Evolutionary conservation across 2,888 invertebrate genomes (phyloP).

Genomic region (Melanostoma scalare): DNA sequence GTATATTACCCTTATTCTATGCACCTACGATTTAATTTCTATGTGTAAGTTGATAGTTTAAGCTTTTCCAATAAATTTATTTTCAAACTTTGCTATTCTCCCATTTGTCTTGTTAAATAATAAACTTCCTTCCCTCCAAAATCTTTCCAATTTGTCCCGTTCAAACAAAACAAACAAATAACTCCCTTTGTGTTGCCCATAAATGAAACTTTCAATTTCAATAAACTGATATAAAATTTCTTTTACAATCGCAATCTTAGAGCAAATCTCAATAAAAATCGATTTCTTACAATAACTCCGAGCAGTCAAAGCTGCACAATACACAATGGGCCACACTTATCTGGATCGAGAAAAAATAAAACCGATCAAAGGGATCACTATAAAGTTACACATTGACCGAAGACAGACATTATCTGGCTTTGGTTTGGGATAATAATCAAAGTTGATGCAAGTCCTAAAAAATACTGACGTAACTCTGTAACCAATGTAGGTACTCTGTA

Average conservation of each 20-base stretch:
- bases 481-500: conserved; percentile 3
- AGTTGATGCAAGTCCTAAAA: conserved; percentile 54
- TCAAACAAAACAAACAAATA: too few species aligned
- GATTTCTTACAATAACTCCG: conserved; percentile 9
- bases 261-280: conserved; percentile 14
- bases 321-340: conserved; percentile 23
- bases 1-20: too few species aligned
- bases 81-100: too few species aligned
- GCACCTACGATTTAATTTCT: too few species aligned
- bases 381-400: conserved; percentile 23
- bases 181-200: neutral
- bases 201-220: neutral
- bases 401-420: conserved; percentile 14
- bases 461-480: conserved; percentile 41
- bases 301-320: conserved; percentile 7
- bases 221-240: conserved; percentile 22
- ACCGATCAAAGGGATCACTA: conserved; percentile 31
- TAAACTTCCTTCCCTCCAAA: too few species aligned
- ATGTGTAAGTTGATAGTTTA: too few species aligned
- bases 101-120: too few species aligned
- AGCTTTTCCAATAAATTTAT: too few species aligned
- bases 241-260: conserved; percentile 15
- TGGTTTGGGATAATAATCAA: conserved; percentile 35
- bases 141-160: neutral
- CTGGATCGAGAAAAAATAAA: conserved; percentile 10